Evolutionary conservation across 2,113 vertebrate species (phyloP).

Genomic region (Butorides virescens): DNA sequence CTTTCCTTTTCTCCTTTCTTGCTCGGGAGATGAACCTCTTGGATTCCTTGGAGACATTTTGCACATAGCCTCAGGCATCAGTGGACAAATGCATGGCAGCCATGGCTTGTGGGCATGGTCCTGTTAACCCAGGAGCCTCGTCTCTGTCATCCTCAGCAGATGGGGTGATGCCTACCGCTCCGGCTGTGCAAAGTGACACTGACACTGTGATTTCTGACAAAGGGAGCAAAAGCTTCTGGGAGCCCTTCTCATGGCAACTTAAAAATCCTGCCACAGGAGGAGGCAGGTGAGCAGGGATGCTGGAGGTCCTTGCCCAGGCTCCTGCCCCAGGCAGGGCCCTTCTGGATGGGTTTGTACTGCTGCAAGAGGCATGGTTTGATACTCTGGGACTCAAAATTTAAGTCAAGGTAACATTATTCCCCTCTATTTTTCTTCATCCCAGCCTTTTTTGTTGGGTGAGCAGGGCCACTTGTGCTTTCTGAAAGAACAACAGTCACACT

Average conservation of each 20-base stretch:
- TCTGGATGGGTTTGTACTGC: rapidly evolving
- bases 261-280: background rate
- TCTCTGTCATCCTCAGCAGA: background rate
- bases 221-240: background rate
- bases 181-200: background rate
- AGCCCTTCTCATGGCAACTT: background rate
- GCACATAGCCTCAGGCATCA: rapidly evolving
- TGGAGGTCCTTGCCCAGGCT: background rate
- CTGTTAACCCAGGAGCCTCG: background rate
- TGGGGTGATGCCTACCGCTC: background rate
- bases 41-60: background rate
- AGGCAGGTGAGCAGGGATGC: background rate
- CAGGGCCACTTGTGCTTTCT: background rate
- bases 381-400: background rate
- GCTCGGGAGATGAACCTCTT: background rate
- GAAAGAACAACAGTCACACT: background rate
- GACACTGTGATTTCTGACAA: background rate
- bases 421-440: background rate
- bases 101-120: background rate
- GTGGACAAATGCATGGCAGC: background rate
- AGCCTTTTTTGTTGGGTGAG: background rate
- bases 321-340: background rate
- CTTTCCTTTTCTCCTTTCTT: background rate
- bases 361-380: background rate
- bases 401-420: background rate